Evolutionary conservation across 2,113 vertebrate genomes (phyloP).

Genomic region (Cavia porcellus): DNA sequence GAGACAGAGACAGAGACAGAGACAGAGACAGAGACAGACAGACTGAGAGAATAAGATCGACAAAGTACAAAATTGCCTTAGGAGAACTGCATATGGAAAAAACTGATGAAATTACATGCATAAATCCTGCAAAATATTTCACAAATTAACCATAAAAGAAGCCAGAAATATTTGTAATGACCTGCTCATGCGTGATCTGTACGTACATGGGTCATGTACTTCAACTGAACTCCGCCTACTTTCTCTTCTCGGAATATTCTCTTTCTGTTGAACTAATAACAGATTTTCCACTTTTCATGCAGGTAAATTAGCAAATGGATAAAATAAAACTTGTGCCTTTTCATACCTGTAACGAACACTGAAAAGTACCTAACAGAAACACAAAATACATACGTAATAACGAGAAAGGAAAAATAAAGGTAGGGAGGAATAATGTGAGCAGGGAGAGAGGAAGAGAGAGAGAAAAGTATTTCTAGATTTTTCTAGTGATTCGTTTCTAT

Average conservation of each 20-base stretch:
- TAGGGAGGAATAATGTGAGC: background rate
- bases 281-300: background rate
- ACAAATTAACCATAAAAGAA: background rate
- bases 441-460: background rate
- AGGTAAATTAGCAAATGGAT: background rate
- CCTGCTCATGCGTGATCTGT: background rate
- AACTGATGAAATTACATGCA: background rate
- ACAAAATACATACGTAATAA: background rate
- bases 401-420: background rate
- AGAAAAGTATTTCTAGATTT: background rate
- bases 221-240: background rate
- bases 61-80: conserved; percentile 2
- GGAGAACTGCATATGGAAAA: background rate
- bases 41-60: background rate
- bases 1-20: background rate
- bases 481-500: background rate
- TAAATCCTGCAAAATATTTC: background rate
- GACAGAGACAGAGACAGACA: background rate
- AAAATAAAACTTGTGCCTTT: background rate
- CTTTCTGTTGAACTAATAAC: background rate
- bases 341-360: background rate
- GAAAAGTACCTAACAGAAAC: background rate
- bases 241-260: background rate
- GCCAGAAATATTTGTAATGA: background rate
- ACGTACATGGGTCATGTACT: background rate